phyloP scores from a whole-genome alignment of 2,888 invertebrate genomes.

The Dasypogon diadema region DNA sequence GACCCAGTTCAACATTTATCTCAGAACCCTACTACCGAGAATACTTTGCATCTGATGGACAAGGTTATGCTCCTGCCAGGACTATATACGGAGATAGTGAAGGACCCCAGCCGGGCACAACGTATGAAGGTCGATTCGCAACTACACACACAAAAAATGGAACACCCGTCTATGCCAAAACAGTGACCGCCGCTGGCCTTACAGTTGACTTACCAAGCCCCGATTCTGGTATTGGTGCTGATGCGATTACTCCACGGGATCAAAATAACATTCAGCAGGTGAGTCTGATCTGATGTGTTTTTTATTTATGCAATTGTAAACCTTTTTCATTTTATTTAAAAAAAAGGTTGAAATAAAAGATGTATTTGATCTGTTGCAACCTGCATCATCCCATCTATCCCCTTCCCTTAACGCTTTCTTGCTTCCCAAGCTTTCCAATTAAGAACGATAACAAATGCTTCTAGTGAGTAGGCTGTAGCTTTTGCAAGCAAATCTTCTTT shows the following conservation, averaged over 20 bases:
- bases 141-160: slow-evolving; percentile 63
- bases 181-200: slow-evolving; percentile 80
- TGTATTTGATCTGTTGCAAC: too few relatives aligned
- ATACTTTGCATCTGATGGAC: slow-evolving; percentile 75
- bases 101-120: slow-evolving; percentile 65
- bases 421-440: too few relatives aligned
- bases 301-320: too few relatives aligned
- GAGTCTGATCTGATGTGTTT: slow-evolving; percentile 69
- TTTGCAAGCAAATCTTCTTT: too few relatives aligned
- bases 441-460: too few relatives aligned
- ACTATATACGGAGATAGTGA: slow-evolving; percentile 66
- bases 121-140: slow-evolving; percentile 67
- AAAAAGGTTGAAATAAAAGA: too few relatives aligned
- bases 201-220: slow-evolving; percentile 95
- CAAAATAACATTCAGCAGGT: slow-evolving; percentile 92
- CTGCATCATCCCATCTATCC: too few relatives aligned
- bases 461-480: too few relatives aligned
- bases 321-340: too few relatives aligned
- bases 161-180: slow-evolving; percentile 67
- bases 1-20: slow-evolving; percentile 72
- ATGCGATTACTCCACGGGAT: slow-evolving; percentile 91
- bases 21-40: slow-evolving; percentile 82
- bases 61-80: slow-evolving; percentile 67
- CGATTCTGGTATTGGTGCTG: slow-evolving; percentile 95
- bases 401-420: too few relatives aligned